Evolutionary conservation across 2,797 vertebrate species (phyloP), one percentile per base, ranked within the genome.

Genomic region (Tachyglossus aculeatus): DNA sequence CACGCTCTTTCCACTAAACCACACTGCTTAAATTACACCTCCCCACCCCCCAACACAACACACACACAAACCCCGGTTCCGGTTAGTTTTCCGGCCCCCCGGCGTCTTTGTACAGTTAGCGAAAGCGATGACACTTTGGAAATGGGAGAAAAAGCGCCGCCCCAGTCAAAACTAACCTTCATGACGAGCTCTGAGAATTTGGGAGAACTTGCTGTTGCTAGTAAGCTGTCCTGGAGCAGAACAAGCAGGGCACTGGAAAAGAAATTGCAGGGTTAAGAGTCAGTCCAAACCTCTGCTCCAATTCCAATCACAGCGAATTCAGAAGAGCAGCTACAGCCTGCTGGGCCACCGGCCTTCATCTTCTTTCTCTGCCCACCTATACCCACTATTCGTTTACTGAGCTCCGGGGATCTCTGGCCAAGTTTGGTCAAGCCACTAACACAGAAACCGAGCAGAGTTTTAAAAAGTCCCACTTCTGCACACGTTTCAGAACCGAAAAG

Each of bases 171-270:
- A 53, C 81, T 92, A 86, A 98, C 98, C 97, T 99, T 99, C 96
- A 99, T 97, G 74, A 98, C 95, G 62, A 99, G 95, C 56, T 99
- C 97, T 14, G 96, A 97, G 89, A 97, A 97, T 90, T 95, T 97
- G 1, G 96, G 95, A 44, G 96, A 96, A 62, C 93, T 96, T 21
- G 95, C 94, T 19, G 96, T 96, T 40, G 96, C 93, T 78, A 96
- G 92, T 27, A 99, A 90, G 73, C 95, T 98, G 88, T 99, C 98
- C 90, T 99, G 98, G 8, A 99, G 95, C 75, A 99, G 86, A 87
- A 98, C 95, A 83, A 99, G 94, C 57, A 99, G 91, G 78, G 98
- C 96, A 71, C 98, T 99, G 80, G n/a, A 61, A 79, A 71, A 29
- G 41, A 64, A 67, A 53, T 58, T 14, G 48, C 77, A 80, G 74